Base-by-base conservation (phyloP, 2,113 vertebrate genomes). In the Passer montanus region DNA sequence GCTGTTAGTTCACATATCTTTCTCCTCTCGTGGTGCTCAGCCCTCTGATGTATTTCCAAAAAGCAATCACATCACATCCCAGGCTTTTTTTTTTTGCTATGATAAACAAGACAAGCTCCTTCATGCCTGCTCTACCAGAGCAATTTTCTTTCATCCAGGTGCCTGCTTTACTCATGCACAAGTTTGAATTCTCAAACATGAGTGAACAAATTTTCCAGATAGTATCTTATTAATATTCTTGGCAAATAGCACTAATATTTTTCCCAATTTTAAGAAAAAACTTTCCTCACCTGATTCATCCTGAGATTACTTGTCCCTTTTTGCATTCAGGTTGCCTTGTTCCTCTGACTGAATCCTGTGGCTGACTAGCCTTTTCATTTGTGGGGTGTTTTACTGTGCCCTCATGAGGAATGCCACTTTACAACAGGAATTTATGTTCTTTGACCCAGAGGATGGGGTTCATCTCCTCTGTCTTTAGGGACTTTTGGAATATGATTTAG, bases 41-140 rank as follows among this genome's bases (percentile, higher is more conserved):
- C 35, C 43, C 88, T 94, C 92, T 94, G 92, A 94, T 92, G 79
- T 78, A 74, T 90, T 97, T 94, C 92, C 94, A 96, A 74, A 95
- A 93, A 94, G 86, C 64, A 92, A 47, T 81, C 86, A 39, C 30
- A 84, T 90, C 28, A 19, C 64, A 74, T 92, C 93, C 76, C 64
- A 70, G 55, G 64, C 50, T 93, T 74, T 84, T 72, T 37, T 37
- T 47, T 86, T 86, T 74, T 37, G 33, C 83, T 77, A 50, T 77
- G 94, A 92, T 93, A 93, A 97, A 92, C 76, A 92, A 86, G 83
- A 87, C 95, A 92, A 92, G 94, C 76, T 96, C 83, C 83, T 90
- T 96, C 95, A 93, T 67, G 93, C 78, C 95, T 90, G 46, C 52
- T 74, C 50, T 63, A 26, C 73, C 41, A 46, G 33, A 88, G 47